Conservation (phyloP, 2,797 vertebrate genomes). For the Steatocranus sp. region DNA sequence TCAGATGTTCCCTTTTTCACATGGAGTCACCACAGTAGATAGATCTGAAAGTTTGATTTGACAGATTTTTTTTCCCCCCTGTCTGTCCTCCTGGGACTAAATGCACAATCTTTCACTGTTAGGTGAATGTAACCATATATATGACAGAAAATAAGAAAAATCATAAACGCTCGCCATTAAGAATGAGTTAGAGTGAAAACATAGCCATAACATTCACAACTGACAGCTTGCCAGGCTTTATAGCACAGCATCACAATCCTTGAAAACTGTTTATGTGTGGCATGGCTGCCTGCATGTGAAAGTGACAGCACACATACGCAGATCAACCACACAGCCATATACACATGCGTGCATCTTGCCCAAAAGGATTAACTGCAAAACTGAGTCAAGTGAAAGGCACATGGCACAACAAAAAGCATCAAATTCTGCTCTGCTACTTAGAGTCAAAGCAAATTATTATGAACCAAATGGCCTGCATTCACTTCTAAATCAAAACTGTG, state of each 20-base stretch:
- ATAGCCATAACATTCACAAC: background rate
- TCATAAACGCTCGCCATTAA: background rate
- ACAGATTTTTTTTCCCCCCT: background rate
- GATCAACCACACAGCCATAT: background rate
- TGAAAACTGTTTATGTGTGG: background rate
- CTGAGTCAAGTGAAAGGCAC: constrained; percentile 3
- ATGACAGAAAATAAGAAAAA: background rate
- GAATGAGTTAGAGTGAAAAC: background rate
- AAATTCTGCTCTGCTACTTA: background rate
- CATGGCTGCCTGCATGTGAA: background rate
- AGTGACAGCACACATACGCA: background rate
- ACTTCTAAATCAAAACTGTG: constrained; percentile 17
- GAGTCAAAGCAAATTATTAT: constrained; percentile 24
- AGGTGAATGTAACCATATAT: background rate
- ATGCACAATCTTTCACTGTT: background rate
- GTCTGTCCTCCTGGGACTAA: background rate
- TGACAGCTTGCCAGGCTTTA: background rate
- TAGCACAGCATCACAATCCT: background rate
- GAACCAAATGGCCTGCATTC: constrained; percentile 4
- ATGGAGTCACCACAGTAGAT: background rate
- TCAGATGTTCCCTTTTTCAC: background rate
- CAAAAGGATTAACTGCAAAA: constrained; percentile 13
- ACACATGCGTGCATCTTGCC: background rate
- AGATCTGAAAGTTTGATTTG: background rate
- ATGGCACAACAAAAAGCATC: background rate